Percentiles rank a stretch among this genome's conserved stretches.
These are phyloP conservation scores for Cheumatopsyche charites DNA, from an alignment of 1,140 invertebrate species.

Conservation along the genomic window DNA sequence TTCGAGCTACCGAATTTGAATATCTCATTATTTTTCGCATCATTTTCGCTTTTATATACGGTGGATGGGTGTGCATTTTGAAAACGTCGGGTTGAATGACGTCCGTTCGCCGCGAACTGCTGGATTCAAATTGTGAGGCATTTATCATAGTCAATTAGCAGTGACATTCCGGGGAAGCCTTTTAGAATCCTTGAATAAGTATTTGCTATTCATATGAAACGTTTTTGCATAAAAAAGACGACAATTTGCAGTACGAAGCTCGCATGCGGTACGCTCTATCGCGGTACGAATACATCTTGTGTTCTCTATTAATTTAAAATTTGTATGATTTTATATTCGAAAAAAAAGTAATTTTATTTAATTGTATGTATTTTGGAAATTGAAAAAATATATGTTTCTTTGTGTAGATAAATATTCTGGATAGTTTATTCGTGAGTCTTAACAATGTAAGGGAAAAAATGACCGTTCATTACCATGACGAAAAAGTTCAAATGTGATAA, in stretches of 20 bases:
- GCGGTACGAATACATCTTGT: not conserved
- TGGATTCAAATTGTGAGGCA: slow-evolving; percentile 24
- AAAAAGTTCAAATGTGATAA: slow-evolving; percentile 15
- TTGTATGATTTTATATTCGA: no score
- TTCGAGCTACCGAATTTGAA: not conserved
- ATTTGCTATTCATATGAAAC: slow-evolving; percentile 15
- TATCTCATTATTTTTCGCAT: not conserved
- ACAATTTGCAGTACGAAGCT: no score
- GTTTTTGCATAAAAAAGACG: not conserved
- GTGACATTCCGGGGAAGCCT: slow-evolving; percentile 31
- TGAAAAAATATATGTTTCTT: not conserved
- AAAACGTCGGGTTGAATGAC: not conserved
- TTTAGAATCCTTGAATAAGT: slow-evolving; percentile 24
- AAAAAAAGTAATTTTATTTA: not conserved
- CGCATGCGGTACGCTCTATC: no score
- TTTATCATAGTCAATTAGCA: slow-evolving; percentile 41
- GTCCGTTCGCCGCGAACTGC: slow-evolving; percentile 9
- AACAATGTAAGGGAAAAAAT: not conserved
- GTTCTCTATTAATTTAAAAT: not conserved
- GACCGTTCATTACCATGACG: not conserved
- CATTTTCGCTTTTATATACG: no score
- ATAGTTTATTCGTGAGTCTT: not conserved
- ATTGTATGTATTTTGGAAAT: not conserved
- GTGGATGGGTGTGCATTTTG: not conserved
- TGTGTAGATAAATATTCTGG: not conserved